Percentiles rank a stretch among this genome's conserved stretches.
Evolutionary conservation across 1,140 invertebrate species (phyloP).

Genomic region (Ceratina japonica): DNA sequence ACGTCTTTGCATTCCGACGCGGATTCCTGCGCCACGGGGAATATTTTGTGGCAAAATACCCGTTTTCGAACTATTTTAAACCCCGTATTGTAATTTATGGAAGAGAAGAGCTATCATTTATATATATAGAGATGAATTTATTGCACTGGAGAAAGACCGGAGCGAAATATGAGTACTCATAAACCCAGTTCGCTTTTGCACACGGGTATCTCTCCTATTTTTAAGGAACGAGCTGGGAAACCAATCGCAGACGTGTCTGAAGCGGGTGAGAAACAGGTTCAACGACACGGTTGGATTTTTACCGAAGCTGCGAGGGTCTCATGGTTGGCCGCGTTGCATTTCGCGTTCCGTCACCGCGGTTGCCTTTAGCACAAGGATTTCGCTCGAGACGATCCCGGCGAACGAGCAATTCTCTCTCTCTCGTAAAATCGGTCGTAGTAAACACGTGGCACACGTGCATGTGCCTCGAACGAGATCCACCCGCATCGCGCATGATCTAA

Average conservation of each 20-base stretch:
- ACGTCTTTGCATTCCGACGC: background rate
- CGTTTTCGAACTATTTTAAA: no score
- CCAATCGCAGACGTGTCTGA: background rate
- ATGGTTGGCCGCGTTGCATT: conserved; percentile 4
- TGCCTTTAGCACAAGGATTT: background rate
- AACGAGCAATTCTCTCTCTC: background rate
- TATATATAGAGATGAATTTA: no score
- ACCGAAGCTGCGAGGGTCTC: background rate
- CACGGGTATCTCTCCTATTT: conserved; percentile 4
- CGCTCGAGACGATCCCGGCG: background rate
- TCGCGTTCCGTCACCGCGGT: conserved; percentile 20
- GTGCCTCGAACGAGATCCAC: background rate
- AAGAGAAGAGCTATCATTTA: no score
- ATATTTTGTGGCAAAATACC: background rate
- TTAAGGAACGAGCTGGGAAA: conserved; percentile 21
- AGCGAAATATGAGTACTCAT: background rate
- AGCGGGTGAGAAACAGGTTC: conserved; percentile 13
- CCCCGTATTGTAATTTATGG: no score
- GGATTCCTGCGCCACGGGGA: background rate
- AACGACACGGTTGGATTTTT: conserved; percentile 21
- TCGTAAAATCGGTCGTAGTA: conserved; percentile 54
- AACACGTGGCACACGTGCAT: conserved; percentile 35
- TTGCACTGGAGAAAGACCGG: background rate
- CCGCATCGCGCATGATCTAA: conserved; percentile 1
- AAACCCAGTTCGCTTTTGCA: no score